These are phyloP conservation scores for Anarrhichthys ocellatus DNA, from an alignment of 2,113 vertebrate genomes.

Conservation along the genomic window DNA sequence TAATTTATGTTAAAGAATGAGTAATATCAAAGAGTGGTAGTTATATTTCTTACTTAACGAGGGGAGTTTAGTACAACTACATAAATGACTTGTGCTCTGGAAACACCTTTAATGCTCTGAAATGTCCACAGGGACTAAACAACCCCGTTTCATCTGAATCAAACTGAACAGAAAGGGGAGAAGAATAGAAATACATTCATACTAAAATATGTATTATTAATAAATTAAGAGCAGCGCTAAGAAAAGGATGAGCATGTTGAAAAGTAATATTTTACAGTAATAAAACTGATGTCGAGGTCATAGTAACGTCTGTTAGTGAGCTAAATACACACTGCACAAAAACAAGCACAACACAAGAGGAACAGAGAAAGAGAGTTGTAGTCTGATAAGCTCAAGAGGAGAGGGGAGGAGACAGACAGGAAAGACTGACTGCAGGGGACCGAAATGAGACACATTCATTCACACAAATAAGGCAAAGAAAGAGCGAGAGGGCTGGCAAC, in stretches of 20 bases:
- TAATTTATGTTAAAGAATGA: background rate
- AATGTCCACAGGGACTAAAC: background rate
- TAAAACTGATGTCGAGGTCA: background rate
- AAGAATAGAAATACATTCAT: background rate
- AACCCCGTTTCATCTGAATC: background rate
- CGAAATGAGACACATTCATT: slow-evolving; percentile 35
- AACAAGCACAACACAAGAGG: background rate
- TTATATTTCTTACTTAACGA: background rate
- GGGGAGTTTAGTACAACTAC: background rate
- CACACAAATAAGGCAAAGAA: slow-evolving; percentile 26
- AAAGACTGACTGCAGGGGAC: slow-evolving; percentile 9
- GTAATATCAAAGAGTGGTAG: background rate
- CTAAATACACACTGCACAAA: slow-evolving; percentile 2
- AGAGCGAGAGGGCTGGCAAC: background rate
- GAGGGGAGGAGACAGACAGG: background rate
- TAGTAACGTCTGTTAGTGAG: background rate
- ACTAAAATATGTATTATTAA: slow-evolving; percentile 24
- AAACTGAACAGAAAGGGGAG: background rate
- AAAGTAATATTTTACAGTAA: background rate
- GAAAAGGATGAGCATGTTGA: background rate
- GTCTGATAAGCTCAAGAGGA: slow-evolving; percentile 1
- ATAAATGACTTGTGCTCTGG: background rate
- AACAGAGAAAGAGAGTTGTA: slow-evolving; percentile 6
- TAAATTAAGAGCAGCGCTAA: background rate
- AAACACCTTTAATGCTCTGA: background rate